Conservation (phyloP, 2,888 invertebrate genomes). For the Byasa hedistus region DNA sequence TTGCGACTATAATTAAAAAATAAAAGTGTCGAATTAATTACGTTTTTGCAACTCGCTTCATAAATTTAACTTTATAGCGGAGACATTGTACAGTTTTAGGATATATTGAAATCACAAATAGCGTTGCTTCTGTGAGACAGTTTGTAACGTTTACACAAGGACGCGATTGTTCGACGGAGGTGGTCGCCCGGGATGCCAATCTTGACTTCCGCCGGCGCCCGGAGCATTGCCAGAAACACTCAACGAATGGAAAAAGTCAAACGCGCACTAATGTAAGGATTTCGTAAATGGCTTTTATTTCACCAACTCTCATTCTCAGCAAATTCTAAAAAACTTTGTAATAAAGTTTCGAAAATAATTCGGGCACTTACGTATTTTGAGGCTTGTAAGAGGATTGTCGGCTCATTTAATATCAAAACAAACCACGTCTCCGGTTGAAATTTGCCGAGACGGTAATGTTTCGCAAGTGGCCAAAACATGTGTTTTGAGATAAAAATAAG, state of each 20-base stretch:
- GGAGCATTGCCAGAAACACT: conserved; percentile 65
- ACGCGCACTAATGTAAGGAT: conserved; percentile 21
- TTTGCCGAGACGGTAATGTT: conserved; percentile 4
- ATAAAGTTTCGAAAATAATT: conserved; percentile 2
- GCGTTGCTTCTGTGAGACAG: conserved; percentile 25
- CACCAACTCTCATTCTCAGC: conserved; percentile 1
- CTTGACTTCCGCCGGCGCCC: conserved; percentile 73
- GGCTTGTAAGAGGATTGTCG: not conserved
- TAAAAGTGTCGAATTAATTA: no score
- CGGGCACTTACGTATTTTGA: not conserved
- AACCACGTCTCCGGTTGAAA: not conserved
- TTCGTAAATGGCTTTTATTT: conserved; percentile 12
- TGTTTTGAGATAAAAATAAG: conserved; percentile 24
- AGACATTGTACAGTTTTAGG: not conserved
- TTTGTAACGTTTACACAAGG: conserved; percentile 45
- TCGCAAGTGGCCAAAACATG: conserved; percentile 13
- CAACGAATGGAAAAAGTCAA: conserved; percentile 43
- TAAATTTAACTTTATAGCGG: no score
- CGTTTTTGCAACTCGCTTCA: no score
- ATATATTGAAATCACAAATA: conserved; percentile 3
- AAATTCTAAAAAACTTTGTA: not conserved
- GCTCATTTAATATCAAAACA: conserved; percentile 18
- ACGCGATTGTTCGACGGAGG: conserved; percentile 53
- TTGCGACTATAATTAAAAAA: no score
- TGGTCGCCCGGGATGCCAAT: conserved; percentile 62